These are phyloP conservation scores for Protonemura montana DNA, from an alignment of 2,888 invertebrate species.

Conservation along the genomic window DNA sequence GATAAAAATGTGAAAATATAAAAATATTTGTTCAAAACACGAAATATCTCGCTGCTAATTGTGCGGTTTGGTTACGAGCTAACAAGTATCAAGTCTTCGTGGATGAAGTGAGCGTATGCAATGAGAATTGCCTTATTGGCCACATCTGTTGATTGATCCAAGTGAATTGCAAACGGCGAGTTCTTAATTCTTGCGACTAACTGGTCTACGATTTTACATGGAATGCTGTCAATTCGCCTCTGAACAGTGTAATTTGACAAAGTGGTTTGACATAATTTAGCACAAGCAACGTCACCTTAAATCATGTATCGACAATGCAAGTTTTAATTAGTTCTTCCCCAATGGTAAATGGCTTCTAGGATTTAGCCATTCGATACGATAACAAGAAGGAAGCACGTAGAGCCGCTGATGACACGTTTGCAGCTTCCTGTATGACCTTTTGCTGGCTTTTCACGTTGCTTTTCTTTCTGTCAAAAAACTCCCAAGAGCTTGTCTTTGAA, in stretches of 20 bases:
- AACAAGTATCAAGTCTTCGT: slow-evolving; percentile 47
- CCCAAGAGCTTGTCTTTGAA: slow-evolving; percentile 48
- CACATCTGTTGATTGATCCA: slow-evolving; percentile 48
- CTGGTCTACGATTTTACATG: slow-evolving; percentile 44
- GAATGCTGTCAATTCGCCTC: slow-evolving; percentile 41
- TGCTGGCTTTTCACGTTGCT: slow-evolving; percentile 51
- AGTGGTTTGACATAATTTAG: background rate
- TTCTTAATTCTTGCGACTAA: slow-evolving; percentile 40
- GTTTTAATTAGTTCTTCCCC: background rate
- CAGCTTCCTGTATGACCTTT: slow-evolving; percentile 45
- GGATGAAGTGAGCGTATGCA: slow-evolving; percentile 45
- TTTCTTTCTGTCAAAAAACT: slow-evolving; percentile 49
- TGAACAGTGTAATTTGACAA: slow-evolving; percentile 44
- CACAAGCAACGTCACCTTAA: slow-evolving; percentile 1
- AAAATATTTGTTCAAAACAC: slow-evolving; percentile 39
- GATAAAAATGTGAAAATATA: no score
- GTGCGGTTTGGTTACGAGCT: slow-evolving; percentile 43
- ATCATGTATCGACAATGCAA: background rate
- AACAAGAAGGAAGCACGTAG: slow-evolving; percentile 42
- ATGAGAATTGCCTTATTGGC: slow-evolving; percentile 42
- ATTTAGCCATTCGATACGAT: slow-evolving; percentile 49
- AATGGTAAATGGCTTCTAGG: slow-evolving; percentile 33
- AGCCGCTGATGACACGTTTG: slow-evolving; percentile 47
- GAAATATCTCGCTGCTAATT: slow-evolving; percentile 48
- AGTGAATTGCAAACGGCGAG: slow-evolving; percentile 47